Evolutionary conservation across 2,113 vertebrate genomes (phyloP), one percentile per base, ranked within the genome.

Genomic region (Peromyscus californicus): DNA sequence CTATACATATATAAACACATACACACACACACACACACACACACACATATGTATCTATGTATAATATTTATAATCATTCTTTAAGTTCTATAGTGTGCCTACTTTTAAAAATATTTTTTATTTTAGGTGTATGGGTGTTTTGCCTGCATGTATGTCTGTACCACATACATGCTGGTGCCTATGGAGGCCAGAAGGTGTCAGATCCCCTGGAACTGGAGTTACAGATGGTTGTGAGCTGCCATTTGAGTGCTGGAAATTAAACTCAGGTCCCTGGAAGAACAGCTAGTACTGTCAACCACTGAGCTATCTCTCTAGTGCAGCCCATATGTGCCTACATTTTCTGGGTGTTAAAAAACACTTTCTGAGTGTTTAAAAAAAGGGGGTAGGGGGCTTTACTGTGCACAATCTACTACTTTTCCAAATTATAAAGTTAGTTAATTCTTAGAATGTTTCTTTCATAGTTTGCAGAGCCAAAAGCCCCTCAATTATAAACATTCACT

Each of bases 261-360:
- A 59, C 19, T 36, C 54, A 39, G 51, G 36, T 39, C 54, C 57
- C 36, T 82, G 54, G 19, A 57, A 82, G 79, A 59, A 15, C 5
- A 82, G 79, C 54, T 7, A 24, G 10, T 59, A 31, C 10, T 31
- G 29, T 63, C 61, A 24, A 63, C 22, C 61, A 63, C 61, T 24
- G 61, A 63, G 21, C 61, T 63, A 63, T 24, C 59, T 63, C 3
- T 80, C 78, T 36, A 57, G 33, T 57, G 51, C 5, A 57, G 80
- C 54, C 54, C 51, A 26, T 65, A 65, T 31, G 36, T 19, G 13
- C 61, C 61, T 65, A 65, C 12, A 94, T 95, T 95, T 94, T 86
- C 29, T 87, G 4, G 89, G 31, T 95, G n/a, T 90, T 93, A 72
- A 72, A 51, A 51, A 51, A 51, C 12, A 94, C 95, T 95, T 94